phyloP scores from a whole-genome alignment of 2,888 invertebrate species.

The Mythimna loreyi region DNA sequence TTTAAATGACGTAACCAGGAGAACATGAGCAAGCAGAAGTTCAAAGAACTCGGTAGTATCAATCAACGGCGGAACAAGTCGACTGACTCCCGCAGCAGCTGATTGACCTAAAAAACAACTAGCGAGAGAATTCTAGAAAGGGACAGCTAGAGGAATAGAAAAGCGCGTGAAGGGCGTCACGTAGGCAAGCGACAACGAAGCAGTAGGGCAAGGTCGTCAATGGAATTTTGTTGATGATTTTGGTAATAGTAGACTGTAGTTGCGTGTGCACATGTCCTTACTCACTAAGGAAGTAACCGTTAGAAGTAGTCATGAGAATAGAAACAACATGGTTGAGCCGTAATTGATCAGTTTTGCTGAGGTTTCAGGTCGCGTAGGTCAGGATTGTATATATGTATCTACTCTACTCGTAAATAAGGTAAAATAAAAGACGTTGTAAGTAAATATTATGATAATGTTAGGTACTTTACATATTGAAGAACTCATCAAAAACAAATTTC shows the following conservation, averaged over 20 bases:
- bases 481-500: neutral
- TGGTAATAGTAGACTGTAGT: slow-evolving; percentile 46
- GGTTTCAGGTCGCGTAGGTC: slow-evolving; percentile 18
- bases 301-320: slow-evolving; percentile 10
- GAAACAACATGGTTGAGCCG: slow-evolving; percentile 10
- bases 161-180: slow-evolving; percentile 79
- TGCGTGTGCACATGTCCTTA: slow-evolving; percentile 40
- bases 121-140: slow-evolving; percentile 65
- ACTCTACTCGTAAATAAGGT: slow-evolving; percentile 16
- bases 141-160: slow-evolving; percentile 69
- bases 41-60: slow-evolving; percentile 66
- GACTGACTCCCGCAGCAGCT: slow-evolving; percentile 69
- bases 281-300: slow-evolving; percentile 26
- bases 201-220: slow-evolving; percentile 80
- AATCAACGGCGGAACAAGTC: slow-evolving; percentile 54
- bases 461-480: neutral
- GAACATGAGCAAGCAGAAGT: slow-evolving; percentile 48
- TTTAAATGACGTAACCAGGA: slow-evolving; percentile 48
- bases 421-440: slow-evolving; percentile 1
- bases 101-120: slow-evolving; percentile 74
- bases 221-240: slow-evolving; percentile 65
- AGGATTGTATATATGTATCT: neutral
- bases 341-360: slow-evolving; percentile 17
- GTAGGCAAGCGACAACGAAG: slow-evolving; percentile 74
- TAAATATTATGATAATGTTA: neutral